Percentiles rank a stretch among this genome's conserved stretches.
phyloP scores from a whole-genome alignment of 2,888 invertebrate species.

The Laothoe populi region DNA sequence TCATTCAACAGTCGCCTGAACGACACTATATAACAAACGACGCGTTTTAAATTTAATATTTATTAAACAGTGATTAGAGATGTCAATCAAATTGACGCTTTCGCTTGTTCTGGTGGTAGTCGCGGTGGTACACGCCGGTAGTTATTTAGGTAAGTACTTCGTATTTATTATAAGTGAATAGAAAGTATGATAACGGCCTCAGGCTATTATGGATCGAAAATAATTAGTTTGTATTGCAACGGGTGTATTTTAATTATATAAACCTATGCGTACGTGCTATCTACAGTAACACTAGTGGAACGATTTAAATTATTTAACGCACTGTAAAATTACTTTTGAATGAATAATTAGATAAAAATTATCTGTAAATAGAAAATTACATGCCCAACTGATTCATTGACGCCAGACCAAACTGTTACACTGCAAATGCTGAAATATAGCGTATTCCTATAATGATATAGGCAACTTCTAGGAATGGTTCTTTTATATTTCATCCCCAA shows the following conservation, averaged over 20 bases:
- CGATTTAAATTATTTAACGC: not conserved
- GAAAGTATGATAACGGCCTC: slow-evolving; percentile 39
- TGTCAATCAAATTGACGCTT: slow-evolving; percentile 73
- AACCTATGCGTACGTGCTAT: not conserved
- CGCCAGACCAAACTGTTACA: too few relatives aligned
- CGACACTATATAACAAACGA: slow-evolving; percentile 53
- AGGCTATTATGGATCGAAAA: not conserved
- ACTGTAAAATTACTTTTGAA: too few relatives aligned
- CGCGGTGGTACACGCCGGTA: slow-evolving; percentile 63
- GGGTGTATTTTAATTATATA: not conserved
- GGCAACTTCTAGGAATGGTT: too few relatives aligned
- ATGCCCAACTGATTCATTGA: too few relatives aligned
- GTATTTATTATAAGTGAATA: slow-evolving; percentile 39
- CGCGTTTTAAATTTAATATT: slow-evolving; percentile 55
- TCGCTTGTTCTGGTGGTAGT: slow-evolving; percentile 60
- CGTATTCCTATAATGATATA: too few relatives aligned
- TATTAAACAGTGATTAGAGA: slow-evolving; percentile 49
- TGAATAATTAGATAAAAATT: too few relatives aligned
- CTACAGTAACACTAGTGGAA: not conserved
- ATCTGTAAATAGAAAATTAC: too few relatives aligned
- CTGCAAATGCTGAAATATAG: too few relatives aligned
- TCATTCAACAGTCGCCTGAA: slow-evolving; percentile 51
- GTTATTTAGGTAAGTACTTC: slow-evolving; percentile 77
- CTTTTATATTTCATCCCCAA: too few relatives aligned
- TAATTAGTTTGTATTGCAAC: slow-evolving; percentile 1